Base-by-base conservation (phyloP, 2,888 invertebrate species). In the Drosophila falleni region DNA sequence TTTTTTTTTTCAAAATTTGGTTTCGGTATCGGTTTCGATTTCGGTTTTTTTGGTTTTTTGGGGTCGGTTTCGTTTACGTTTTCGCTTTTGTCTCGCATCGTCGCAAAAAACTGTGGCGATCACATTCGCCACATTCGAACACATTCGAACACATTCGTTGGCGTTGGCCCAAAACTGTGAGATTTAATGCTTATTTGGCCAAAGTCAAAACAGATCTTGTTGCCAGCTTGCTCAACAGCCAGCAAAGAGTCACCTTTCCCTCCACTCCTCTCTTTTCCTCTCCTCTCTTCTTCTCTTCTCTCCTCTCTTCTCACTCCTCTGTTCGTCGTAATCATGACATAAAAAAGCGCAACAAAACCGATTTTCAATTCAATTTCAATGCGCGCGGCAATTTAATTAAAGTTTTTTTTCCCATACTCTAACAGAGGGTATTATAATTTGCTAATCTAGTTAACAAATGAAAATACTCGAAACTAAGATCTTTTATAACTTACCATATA, bases 121-220 rank as follows among this genome's bases (percentile, higher is more conserved):
- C 62, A 23, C 44, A 63, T 62, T 49, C 61, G n/a, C n/a, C n/a
- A n/a, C n/a, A n/a, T n/a, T n/a, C n/a, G n/a, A n/a, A n/a, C n/a
- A n/a, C n/a, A n/a, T n/a, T n/a, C n/a, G n/a, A n/a, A n/a, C n/a
- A n/a, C n/a, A 61, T 51, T 63, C 26, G 31, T 33, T 23, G 64
- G 55, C 66, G 59, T 61, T 62, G 68, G 68, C 61, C 75, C 77
- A 77, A 89, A 78, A 76, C 72, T 78, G 72, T 80, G 60, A 89
- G 89, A 86, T 89, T 89, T 89, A 82, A 89, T 89, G 90, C 90
- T 89, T 81, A 90, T 88, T 90, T 88, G 90, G 77, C 78, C 78
- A 81, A 75, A 90, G 89, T 89, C 89, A 89, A 86, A 89, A 89
- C 89, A 89, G 76, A 90, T 87, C 85, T 89, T 53, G 71, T 66